Conservation (phyloP, 37 sponge, comb jelly and placozoan genomes). For the Lycopodina hypogea region DNA sequence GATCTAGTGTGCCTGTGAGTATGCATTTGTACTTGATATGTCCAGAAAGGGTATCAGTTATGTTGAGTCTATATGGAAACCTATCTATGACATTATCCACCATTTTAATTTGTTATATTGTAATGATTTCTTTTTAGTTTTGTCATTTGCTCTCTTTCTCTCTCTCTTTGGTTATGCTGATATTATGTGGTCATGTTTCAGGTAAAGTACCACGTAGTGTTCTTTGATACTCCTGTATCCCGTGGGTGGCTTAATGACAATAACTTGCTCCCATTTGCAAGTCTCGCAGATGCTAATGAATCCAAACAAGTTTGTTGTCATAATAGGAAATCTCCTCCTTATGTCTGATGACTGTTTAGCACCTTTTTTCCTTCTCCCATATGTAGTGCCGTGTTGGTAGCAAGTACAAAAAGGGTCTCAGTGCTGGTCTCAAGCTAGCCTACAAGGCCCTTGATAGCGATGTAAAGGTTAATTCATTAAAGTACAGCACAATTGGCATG, state of each 20-base stretch:
- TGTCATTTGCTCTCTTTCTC: too few species aligned
- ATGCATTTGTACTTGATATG: not conserved
- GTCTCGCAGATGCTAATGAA: slow-evolving; percentile 1
- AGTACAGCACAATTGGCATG: too few species aligned
- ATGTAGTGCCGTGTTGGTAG: slow-evolving; percentile 15
- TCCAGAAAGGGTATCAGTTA: not conserved
- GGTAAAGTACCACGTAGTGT: slow-evolving; percentile 74
- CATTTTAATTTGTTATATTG: not conserved
- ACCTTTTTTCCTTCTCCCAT: too few species aligned
- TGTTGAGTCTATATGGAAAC: not conserved
- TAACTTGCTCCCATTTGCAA: slow-evolving; percentile 17
- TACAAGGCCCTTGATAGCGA: not conserved
- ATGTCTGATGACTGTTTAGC: too few species aligned
- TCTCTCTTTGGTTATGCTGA: too few species aligned
- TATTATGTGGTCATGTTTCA: too few species aligned
- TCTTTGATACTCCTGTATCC: slow-evolving; percentile 65
- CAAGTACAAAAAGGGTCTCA: slow-evolving; percentile 9
- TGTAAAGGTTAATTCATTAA: slow-evolving; percentile 7
- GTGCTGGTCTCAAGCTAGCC: slow-evolving; percentile 29
- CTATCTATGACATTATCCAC: too few species aligned
- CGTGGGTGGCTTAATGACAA: slow-evolving; percentile 54
- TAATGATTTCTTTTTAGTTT: not conserved
- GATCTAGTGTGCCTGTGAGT: slow-evolving; percentile 27
- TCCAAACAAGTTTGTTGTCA: slow-evolving; percentile 17
- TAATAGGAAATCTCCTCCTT: not conserved